A percentile compares a stretch with the other conserved stretches of the same genome.
These are phyloP conservation scores for Danio rerio DNA, from an alignment of 2,113 vertebrate genomes.

Conservation along the genomic window DNA sequence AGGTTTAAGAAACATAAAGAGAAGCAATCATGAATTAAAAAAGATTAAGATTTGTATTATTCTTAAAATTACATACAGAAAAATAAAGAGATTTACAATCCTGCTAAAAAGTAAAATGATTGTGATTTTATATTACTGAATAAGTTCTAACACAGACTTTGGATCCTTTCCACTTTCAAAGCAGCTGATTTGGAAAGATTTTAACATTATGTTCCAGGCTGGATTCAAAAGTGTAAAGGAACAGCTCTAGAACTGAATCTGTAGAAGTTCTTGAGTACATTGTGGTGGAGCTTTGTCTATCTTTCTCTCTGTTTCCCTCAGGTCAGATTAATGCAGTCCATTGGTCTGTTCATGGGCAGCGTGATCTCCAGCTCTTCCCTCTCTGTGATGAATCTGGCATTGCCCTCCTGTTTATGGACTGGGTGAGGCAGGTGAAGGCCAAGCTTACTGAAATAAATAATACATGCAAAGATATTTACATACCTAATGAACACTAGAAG, in stretches of 20 bases:
- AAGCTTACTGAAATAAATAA: slow-evolving; percentile 80
- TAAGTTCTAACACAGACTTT: neutral
- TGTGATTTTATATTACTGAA: neutral
- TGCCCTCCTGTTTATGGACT: slow-evolving; percentile 79
- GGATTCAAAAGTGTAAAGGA: no score
- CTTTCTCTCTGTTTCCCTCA: slow-evolving; percentile 58
- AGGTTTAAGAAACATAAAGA: neutral
- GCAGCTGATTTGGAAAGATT: neutral
- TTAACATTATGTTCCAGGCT: no score
- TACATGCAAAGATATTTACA: neutral
- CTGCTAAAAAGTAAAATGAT: no score
- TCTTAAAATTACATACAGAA: neutral
- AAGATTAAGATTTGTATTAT: neutral
- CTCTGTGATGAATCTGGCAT: slow-evolving; percentile 82
- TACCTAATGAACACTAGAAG: neutral
- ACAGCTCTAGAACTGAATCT: neutral
- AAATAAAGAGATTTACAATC: neutral
- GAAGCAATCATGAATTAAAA: neutral
- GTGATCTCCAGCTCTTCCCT: slow-evolving; percentile 85
- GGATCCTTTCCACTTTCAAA: neutral
- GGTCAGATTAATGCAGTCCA: slow-evolving; percentile 80
- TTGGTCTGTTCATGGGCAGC: slow-evolving; percentile 77
- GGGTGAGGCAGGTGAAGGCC: slow-evolving; percentile 87
- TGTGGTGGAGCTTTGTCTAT: neutral
- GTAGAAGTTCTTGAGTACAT: neutral